A percentile compares a stretch with the other conserved stretches of the same genome.
Conservation (phyloP, 2,113 vertebrate species). For the Engystomops pustulosus region DNA sequence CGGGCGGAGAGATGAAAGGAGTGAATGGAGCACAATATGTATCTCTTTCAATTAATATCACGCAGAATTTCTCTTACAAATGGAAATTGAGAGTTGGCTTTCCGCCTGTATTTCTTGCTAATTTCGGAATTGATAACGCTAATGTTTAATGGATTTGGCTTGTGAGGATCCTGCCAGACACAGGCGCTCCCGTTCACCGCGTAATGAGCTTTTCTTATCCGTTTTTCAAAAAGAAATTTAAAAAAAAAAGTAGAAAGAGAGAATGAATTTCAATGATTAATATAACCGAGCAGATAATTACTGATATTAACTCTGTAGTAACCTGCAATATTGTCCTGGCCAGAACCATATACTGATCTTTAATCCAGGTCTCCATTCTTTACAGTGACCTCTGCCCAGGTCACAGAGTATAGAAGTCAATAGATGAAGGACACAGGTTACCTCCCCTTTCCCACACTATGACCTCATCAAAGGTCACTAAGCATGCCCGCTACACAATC, state of each 20-base stretch:
- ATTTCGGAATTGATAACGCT: slow-evolving; percentile 26
- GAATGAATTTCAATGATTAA: background rate
- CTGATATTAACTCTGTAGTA: background rate
- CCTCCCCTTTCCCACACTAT: too few species aligned
- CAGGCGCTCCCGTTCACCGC: background rate
- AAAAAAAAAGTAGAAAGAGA: background rate
- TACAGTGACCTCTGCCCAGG: too few species aligned
- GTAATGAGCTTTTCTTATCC: slow-evolving; percentile 20
- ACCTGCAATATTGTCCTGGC: background rate
- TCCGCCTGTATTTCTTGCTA: slow-evolving; percentile 14
- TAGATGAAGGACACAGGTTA: too few species aligned
- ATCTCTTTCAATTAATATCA: slow-evolving; percentile 26
- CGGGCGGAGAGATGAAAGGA: background rate
- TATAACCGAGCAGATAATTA: background rate
- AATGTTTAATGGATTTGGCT: background rate
- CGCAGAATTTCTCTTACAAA: slow-evolving; percentile 27
- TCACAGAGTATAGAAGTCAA: too few species aligned
- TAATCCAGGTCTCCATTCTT: too few species aligned
- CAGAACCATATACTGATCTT: too few species aligned
- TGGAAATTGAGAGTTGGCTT: slow-evolving; percentile 16
- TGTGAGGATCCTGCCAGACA: slow-evolving; percentile 1
- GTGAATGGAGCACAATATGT: background rate
- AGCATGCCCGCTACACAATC: background rate
- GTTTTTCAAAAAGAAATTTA: background rate
- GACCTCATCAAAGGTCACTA: background rate